Evolutionary conservation across 2,888 invertebrate species (phyloP).

Genomic region (Eupithecia insigniata): DNA sequence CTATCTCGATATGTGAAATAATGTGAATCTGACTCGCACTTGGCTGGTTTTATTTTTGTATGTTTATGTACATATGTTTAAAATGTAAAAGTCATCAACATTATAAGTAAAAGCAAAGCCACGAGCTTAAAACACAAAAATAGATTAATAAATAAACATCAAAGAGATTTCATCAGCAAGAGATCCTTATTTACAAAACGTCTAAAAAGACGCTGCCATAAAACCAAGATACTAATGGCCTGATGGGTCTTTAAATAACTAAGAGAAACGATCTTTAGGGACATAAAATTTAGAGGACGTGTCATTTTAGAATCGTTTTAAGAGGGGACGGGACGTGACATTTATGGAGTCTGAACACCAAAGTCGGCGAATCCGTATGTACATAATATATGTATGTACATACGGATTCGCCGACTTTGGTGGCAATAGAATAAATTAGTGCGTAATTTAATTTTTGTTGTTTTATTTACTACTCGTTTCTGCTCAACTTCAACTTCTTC

Average conservation of each 20-base stretch:
- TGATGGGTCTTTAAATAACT: slow-evolving; percentile 58
- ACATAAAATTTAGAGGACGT: slow-evolving; percentile 49
- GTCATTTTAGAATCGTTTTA: slow-evolving; percentile 28
- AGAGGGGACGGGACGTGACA: slow-evolving; percentile 9
- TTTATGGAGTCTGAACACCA: not conserved
- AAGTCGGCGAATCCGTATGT: no score
- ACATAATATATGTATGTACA: no score
- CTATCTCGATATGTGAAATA: not conserved
- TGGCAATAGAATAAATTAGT: no score
- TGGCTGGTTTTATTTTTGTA: not conserved
- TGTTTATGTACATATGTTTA: no score
- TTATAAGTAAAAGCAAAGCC: not conserved
- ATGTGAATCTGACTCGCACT: not conserved
- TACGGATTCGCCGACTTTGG: no score
- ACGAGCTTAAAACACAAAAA: slow-evolving; percentile 14
- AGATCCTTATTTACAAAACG: slow-evolving; percentile 50
- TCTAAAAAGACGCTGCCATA: slow-evolving; percentile 50
- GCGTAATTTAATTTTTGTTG: no score
- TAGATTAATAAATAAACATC: slow-evolving; percentile 47
- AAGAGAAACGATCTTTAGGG: slow-evolving; percentile 53
- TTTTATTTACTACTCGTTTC: no score
- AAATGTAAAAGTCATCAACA: not conserved
- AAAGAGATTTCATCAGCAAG: slow-evolving; percentile 48
- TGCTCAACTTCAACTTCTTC: no score
- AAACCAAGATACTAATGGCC: slow-evolving; percentile 55